Evolutionary conservation across 2,888 invertebrate species (phyloP), one percentile per base, ranked within the genome.

Genomic region (Physocephala rufipes): DNA sequence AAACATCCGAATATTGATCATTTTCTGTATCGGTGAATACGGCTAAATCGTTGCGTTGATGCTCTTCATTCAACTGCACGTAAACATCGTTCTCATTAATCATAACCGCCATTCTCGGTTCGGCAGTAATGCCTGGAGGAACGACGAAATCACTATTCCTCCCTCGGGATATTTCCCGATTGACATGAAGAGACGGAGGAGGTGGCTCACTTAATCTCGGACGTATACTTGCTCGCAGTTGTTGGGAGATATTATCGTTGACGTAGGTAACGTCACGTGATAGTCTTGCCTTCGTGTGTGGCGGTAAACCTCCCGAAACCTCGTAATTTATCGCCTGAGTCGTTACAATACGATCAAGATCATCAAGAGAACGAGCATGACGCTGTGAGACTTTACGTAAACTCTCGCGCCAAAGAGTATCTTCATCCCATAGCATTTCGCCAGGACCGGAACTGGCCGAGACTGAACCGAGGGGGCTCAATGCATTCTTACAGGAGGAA

Each of bases 381-480:
- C 94, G 88, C 78, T 94, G 91, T 74, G 94, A 94, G 0, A 93
- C 93, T 74, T 92, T 88, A 73, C 94, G 88, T 65, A 95, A 87
- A 79, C 92, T 92, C 80, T 94, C 94, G 70, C 92, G 88, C 95
- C 95, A 95, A 43, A 94, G 86, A 9, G 90, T 87, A 85, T 95
- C 94, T 85, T 95, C 93, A 81, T 94, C 94, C 94, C 94, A 94
- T 51, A 93, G 89, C 82, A 92, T 91, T 79, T 92, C 92, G 64
- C 91, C 92, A 24, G 64, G 49, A 16, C 70, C 63, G 16, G 19
- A 28, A 5, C 15, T 43, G 47, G 74, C 36, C 59, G 21, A 72
- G 66, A 80, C 82, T 81, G 59, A 82, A 82, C 81, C 70, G 67
- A 80, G 79, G 81, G 75, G 81, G 67, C 72, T 51, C 19, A 58